phyloP scores from a whole-genome alignment of 2,888 invertebrate species.

The Lacanobia oleracea region DNA sequence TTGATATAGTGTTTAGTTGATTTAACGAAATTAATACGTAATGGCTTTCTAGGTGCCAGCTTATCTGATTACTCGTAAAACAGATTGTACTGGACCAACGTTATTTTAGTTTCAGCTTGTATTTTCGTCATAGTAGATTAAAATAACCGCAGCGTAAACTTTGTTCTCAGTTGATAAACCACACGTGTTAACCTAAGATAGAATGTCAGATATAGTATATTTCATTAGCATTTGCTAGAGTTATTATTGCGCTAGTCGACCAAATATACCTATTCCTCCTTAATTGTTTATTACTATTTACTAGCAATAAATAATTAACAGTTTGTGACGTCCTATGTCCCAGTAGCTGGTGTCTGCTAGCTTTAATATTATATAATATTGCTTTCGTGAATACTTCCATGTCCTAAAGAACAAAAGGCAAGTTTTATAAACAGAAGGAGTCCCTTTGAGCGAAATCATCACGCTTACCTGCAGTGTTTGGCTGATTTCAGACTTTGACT shows the following conservation, averaged over 20 bases:
- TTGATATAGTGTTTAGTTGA: background rate
- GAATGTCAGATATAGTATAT: slow-evolving; percentile 35
- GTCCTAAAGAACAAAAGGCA: background rate
- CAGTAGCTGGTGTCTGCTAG: background rate
- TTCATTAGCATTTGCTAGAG: slow-evolving; percentile 10
- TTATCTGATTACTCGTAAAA: background rate
- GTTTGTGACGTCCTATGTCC: background rate
- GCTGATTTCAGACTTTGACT: slow-evolving; percentile 2
- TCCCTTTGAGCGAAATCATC: background rate
- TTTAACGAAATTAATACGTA: slow-evolving; percentile 3
- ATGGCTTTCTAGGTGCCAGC: background rate
- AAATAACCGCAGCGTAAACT: slow-evolving; percentile 54
- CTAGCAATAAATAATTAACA: background rate
- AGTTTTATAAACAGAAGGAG: background rate
- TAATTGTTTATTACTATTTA: background rate
- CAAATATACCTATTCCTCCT: background rate
- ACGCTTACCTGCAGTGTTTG: background rate
- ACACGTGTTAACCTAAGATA: slow-evolving; percentile 59
- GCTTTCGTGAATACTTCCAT: background rate
- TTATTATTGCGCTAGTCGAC: slow-evolving; percentile 12
- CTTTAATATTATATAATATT: background rate
- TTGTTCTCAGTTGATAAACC: slow-evolving; percentile 59
- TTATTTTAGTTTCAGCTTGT: slow-evolving; percentile 25
- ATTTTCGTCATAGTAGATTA: slow-evolving; percentile 52
- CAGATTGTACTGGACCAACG: background rate